These are phyloP conservation scores for Catharus ustulatus DNA, from an alignment of 2,797 vertebrate species.

Conservation along the genomic window DNA sequence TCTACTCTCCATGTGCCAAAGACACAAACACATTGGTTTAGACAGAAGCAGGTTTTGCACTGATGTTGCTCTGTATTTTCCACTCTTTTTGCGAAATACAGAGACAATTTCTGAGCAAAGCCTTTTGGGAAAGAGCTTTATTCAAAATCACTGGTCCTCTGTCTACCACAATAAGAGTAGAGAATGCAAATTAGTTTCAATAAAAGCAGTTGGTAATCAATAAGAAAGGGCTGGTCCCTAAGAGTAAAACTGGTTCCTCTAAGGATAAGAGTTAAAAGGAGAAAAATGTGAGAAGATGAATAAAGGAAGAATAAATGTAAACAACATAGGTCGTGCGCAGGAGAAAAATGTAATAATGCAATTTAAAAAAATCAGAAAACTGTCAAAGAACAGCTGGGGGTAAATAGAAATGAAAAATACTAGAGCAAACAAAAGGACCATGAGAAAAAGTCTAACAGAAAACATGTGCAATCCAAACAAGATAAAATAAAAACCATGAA, in stretches of 20 bases:
- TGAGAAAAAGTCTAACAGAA: background rate
- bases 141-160: constrained; percentile 65
- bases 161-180: constrained; percentile 64
- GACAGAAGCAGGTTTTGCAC: constrained; percentile 55
- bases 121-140: constrained; percentile 49
- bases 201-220: constrained; percentile 68
- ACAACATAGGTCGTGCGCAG: background rate
- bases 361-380: background rate
- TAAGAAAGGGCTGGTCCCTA: constrained; percentile 35
- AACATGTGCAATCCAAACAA: background rate
- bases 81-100: constrained; percentile 33
- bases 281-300: constrained; percentile 5
- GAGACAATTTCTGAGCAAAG: constrained; percentile 62
- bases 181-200: constrained; percentile 71
- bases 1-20: constrained; percentile 33
- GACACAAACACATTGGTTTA: constrained; percentile 4
- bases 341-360: background rate
- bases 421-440: background rate
- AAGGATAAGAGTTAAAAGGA: constrained; percentile 60
- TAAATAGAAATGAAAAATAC: constrained; percentile 10
- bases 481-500: background rate
- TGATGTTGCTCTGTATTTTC: constrained; percentile 50
- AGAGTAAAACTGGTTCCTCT: constrained; percentile 36
- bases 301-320: constrained; percentile 26
- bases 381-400: background rate